These are phyloP conservation scores for Mesitornis unicolor DNA, from an alignment of 2,113 vertebrate species.

Conservation along the genomic window DNA sequence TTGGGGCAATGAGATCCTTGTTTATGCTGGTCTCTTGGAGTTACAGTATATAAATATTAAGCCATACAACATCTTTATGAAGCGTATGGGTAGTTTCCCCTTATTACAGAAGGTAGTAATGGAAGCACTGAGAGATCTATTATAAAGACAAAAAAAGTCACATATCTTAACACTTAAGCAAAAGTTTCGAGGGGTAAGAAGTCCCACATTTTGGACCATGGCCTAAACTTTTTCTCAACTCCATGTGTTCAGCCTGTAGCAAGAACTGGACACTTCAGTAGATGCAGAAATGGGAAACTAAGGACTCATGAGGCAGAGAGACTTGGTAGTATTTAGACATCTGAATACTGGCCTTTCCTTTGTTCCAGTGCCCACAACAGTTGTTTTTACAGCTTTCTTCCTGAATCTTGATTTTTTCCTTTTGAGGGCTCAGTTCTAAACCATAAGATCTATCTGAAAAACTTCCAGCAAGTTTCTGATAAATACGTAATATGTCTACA, in stretches of 20 bases:
- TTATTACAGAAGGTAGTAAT: not conserved
- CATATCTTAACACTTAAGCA: not conserved
- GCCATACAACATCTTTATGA: not conserved
- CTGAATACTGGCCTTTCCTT: not conserved
- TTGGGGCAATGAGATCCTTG: not conserved
- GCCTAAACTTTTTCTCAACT: not conserved
- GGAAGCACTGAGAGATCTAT: not conserved
- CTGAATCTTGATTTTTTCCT: not conserved
- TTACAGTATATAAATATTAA: not conserved
- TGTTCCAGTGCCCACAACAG: not conserved
- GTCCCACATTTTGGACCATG: not conserved
- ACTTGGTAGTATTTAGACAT: not conserved
- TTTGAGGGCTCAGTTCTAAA: not conserved
- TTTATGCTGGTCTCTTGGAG: not conserved
- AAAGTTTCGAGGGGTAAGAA: accelerated
- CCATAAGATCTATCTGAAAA: not conserved
- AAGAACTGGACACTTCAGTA: not conserved
- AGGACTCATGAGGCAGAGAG: not conserved
- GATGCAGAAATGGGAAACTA: not conserved
- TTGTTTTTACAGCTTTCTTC: constrained; percentile 8
- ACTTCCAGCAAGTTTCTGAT: not conserved
- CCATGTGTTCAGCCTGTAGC: not conserved
- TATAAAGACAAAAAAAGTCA: not conserved
- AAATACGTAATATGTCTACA: not conserved
- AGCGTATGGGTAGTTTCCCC: not conserved